Evolutionary conservation across 2,888 invertebrate species (phyloP).

Genomic region (Sinotaia quadrata): DNA sequence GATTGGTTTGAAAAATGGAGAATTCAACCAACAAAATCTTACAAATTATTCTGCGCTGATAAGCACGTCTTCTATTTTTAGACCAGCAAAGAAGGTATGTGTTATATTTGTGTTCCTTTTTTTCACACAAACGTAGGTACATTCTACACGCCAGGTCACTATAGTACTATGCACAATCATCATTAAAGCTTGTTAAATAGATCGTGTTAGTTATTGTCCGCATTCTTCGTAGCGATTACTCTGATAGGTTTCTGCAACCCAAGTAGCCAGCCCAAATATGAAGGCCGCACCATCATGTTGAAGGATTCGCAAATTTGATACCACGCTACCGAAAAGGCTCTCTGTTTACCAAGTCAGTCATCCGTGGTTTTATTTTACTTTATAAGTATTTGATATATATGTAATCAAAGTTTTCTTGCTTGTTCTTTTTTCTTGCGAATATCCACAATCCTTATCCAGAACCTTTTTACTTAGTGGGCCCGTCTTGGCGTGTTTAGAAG

Average conservation of each 20-base stretch:
- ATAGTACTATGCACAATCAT: constrained; percentile 29
- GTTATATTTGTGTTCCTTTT: constrained; percentile 44
- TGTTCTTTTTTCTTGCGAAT: too few species aligned
- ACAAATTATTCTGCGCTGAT: constrained; percentile 30
- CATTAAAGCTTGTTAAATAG: constrained; percentile 7
- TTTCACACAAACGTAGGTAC: constrained; percentile 31
- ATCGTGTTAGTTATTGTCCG: background rate
- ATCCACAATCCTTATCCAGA: constrained; percentile 6
- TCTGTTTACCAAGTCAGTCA: constrained; percentile 24
- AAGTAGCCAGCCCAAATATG: constrained; percentile 28
- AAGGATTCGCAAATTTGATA: constrained; percentile 39
- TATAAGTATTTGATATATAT: too few species aligned
- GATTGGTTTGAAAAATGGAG: constrained; percentile 40
- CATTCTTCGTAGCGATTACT: constrained; percentile 6
- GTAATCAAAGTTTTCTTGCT: too few species aligned
- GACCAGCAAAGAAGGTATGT: constrained; percentile 59
- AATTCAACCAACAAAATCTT: constrained; percentile 44
- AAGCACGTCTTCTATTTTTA: constrained; percentile 60
- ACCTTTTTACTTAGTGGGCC: constrained; percentile 7
- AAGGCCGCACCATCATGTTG: constrained; percentile 37
- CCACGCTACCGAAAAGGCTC: constrained; percentile 33
- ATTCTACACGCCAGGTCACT: constrained; percentile 24
- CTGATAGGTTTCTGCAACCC: constrained; percentile 6
- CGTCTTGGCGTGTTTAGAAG: constrained; percentile 8
- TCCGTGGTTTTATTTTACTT: constrained; percentile 9